Percentiles rank a stretch among this genome's conserved stretches.
Evolutionary conservation across 2,888 invertebrate species (phyloP).

Genomic region (Vannuccia rotundouncinata): DNA sequence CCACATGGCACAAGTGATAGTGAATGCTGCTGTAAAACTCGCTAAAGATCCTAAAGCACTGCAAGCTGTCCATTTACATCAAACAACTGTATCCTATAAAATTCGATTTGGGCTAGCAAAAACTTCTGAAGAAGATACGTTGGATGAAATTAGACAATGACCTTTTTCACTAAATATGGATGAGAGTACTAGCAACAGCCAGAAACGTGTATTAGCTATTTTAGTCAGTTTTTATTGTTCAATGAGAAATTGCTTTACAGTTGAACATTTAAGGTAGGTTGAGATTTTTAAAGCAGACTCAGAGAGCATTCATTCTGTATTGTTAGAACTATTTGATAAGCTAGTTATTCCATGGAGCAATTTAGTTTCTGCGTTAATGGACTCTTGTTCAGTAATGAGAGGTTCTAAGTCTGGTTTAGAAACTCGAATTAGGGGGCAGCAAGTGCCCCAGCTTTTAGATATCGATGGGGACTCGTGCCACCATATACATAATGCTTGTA

Average conservation of each 20-base stretch:
- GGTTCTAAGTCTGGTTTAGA: slow-evolving; percentile 43
- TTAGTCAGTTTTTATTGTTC: slow-evolving; percentile 31
- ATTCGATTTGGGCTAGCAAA: slow-evolving; percentile 33
- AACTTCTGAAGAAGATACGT: slow-evolving; percentile 34
- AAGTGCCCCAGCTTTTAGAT: slow-evolving; percentile 43
- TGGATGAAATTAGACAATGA: not conserved
- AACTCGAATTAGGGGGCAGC: slow-evolving; percentile 39
- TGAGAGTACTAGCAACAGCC: slow-evolving; percentile 41
- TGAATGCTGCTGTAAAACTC: not conserved
- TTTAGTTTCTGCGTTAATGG: slow-evolving; percentile 43
- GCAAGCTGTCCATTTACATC: not conserved
- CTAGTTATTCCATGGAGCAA: slow-evolving; percentile 43
- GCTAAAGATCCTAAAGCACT: slow-evolving; percentile 32
- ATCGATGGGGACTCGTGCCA: slow-evolving; percentile 45
- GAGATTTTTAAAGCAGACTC: slow-evolving; percentile 35
- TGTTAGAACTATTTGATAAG: slow-evolving; percentile 40
- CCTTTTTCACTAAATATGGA: slow-evolving; percentile 41
- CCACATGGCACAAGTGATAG: slow-evolving; percentile 36
- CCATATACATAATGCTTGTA: slow-evolving; percentile 44
- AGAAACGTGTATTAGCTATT: slow-evolving; percentile 40
- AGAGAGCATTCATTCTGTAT: no score
- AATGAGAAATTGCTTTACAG: not conserved
- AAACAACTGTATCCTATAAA: slow-evolving; percentile 35
- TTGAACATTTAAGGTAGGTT: slow-evolving; percentile 35
- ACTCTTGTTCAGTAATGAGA: slow-evolving; percentile 44